Conservation (phyloP, 2,888 invertebrate species). For the Leptinotarsa tumamoca region DNA sequence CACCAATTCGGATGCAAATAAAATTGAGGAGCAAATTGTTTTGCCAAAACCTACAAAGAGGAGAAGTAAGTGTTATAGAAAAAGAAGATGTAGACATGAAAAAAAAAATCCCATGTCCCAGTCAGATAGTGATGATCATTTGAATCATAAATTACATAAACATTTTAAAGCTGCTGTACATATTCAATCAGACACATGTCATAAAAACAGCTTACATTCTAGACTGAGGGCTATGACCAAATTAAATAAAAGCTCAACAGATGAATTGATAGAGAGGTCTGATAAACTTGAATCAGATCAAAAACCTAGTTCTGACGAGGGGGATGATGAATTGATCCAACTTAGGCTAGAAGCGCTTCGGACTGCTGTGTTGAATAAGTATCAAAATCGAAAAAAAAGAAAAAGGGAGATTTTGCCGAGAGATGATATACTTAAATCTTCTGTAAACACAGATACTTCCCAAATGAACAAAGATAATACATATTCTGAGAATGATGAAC, state of each 20-base stretch:
- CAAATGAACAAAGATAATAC: slow-evolving; percentile 55
- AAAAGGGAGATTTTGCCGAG: slow-evolving; percentile 48
- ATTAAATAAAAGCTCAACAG: slow-evolving; percentile 32
- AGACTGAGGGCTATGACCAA: slow-evolving; percentile 60
- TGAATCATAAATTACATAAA: slow-evolving; percentile 53
- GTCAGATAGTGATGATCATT: slow-evolving; percentile 57
- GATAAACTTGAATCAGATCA: slow-evolving; percentile 30
- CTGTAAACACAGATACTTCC: slow-evolving; percentile 36
- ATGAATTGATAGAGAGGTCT: slow-evolving; percentile 30
- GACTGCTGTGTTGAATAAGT: slow-evolving; percentile 77
- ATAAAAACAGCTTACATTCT: slow-evolving; percentile 59
- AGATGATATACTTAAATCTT: slow-evolving; percentile 29
- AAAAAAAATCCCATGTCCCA: slow-evolving; percentile 26
- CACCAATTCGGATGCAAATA: slow-evolving; percentile 50
- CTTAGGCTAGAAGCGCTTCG: slow-evolving; percentile 76
- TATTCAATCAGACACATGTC: slow-evolving; percentile 58
- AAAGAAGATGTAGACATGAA: slow-evolving; percentile 30
- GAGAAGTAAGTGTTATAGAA: slow-evolving; percentile 30
- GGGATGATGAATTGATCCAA: slow-evolving; percentile 73
- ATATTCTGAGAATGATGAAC: slow-evolving; percentile 51
- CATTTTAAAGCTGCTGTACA: slow-evolving; percentile 71
- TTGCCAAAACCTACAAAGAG: slow-evolving; percentile 19
- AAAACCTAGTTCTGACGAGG: slow-evolving; percentile 42
- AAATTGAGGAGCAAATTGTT: slow-evolving; percentile 11
- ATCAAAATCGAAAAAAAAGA: slow-evolving; percentile 70